Evolutionary conservation across 2,888 invertebrate species (phyloP), one percentile per base, ranked within the genome.

Genomic region (Pristionchus japonicus): DNA sequence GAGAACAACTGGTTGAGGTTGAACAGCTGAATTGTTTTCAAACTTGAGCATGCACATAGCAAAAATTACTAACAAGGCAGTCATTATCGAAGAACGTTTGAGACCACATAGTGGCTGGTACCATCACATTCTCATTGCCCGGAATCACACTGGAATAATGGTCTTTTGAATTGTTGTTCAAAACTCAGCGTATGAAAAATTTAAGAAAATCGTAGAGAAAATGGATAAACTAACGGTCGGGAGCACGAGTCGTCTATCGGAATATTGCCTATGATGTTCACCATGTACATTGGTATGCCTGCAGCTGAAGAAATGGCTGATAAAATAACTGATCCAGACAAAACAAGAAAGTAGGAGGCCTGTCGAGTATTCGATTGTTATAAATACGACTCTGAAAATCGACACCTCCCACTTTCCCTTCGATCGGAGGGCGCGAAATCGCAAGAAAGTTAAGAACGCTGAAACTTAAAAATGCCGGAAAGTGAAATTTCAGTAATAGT

Each of bases 401-500:
- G n/a, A n/a, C 23, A 67, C 67, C 70, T 70, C 70, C 70, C 70
- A 70, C 70, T 70, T 70, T 6, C 70, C 70, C 20, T 70, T 34
- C 6, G 70, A 70, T 20, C 20, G 37, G 1, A 70, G 70, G 3
- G 70, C 70, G 3, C 37, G 37, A 17, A 20, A 70, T 37, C 70
- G 17, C 70, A 70, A 9, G 1, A 20, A 2, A 0, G 70, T 70
- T 13, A 70, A 37, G 17, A 70, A 23, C 3, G 23, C 70, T 70
- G 17, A 34, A 23, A 37, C 6, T 9, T 43, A 6, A 43, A 11
- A 43, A 43, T 43, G 43, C 43, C 43, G 3, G 3, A 9, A 57
- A 57, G 9, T 57, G n/a, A 20, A 9, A n/a, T 7, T 9, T 7
- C 7, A n/a, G n/a, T n/a, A n/a, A n/a, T n/a, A n/a, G n/a, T n/a